These are phyloP conservation scores for Atta cephalotes DNA, from an alignment of 1,140 invertebrate genomes.

Conservation along the genomic window DNA sequence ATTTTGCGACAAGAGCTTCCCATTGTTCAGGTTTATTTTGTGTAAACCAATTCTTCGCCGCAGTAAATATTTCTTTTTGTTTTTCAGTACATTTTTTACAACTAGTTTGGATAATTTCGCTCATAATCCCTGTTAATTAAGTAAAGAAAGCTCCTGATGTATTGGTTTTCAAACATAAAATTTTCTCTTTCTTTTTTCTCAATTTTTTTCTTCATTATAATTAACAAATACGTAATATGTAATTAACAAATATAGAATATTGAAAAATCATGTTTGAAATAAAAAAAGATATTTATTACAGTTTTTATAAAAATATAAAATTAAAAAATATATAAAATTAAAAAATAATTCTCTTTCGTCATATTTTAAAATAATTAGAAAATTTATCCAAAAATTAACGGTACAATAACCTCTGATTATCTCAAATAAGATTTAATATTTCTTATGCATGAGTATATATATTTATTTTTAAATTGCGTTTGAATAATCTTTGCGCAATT, in stretches of 20 bases:
- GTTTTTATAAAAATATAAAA: neutral
- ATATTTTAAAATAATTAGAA: neutral
- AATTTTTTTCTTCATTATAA: neutral
- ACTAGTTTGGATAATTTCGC: conserved; percentile 65
- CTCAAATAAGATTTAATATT: neutral
- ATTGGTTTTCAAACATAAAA: neutral
- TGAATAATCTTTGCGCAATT: neutral
- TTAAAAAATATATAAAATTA: neutral
- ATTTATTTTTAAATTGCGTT: neutral
- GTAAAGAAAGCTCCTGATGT: neutral
- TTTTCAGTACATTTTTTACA: conserved; percentile 70
- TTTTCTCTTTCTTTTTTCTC: neutral
- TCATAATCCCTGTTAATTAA: conserved; percentile 42
- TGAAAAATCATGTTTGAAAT: neutral
- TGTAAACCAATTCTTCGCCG: conserved; percentile 54
- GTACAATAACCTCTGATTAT: neutral
- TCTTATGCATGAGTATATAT: neutral
- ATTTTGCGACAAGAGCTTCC: conserved; percentile 40
- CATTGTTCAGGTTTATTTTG: conserved; percentile 65
- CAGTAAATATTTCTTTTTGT: conserved; percentile 29
- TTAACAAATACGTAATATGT: neutral
- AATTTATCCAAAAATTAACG: neutral
- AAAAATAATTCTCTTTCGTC: neutral
- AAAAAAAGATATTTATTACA: neutral
- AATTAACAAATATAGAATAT: neutral